phyloP scores from a whole-genome alignment of 2,113 vertebrate species.

The Platichthys stellatus region DNA sequence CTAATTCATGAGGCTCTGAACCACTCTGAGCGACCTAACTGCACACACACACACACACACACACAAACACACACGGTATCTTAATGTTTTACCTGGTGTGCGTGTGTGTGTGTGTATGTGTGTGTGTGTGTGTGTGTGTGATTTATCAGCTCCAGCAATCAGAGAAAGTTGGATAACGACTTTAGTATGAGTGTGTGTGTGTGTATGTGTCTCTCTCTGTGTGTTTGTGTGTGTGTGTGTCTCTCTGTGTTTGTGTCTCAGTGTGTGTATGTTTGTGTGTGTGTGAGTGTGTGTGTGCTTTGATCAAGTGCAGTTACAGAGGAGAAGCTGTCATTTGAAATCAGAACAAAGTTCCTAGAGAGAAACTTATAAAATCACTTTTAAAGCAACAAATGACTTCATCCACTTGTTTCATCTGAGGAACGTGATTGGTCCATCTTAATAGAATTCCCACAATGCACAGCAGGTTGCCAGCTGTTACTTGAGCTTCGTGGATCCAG shows the following conservation, averaged over 20 bases:
- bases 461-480: background rate
- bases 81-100: no score
- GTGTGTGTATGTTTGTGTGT: background rate
- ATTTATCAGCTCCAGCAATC: no score
- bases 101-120: background rate
- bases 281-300: background rate
- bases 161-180: no score
- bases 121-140: background rate
- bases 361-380: background rate
- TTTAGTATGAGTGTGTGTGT: no score
- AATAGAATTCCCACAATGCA: background rate
- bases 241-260: no score
- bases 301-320: background rate
- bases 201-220: background rate
- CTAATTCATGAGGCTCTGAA: conserved; percentile 24
- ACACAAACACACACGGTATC: background rate
- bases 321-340: background rate
- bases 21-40: background rate
- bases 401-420: background rate
- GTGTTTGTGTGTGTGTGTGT: no score
- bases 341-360: background rate
- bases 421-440: background rate
- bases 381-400: background rate
- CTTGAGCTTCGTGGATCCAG: background rate
- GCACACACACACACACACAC: background rate